These are phyloP conservation scores for Cyclina sinensis DNA, from an alignment of 1,140 invertebrate species.

Conservation along the genomic window DNA sequence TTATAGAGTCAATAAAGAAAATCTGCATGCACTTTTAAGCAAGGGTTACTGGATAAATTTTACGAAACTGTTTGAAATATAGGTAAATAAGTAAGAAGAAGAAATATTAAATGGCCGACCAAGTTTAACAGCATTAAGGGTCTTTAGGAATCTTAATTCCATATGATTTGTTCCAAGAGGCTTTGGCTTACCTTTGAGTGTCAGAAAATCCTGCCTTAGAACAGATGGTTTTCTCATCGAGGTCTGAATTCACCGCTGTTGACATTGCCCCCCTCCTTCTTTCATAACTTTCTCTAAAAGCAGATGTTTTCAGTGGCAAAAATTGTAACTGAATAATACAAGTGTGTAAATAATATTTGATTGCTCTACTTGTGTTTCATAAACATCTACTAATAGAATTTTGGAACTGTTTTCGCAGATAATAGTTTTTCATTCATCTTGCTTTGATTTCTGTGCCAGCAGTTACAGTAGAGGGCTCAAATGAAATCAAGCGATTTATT, in stretches of 20 bases:
- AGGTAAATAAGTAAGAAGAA: no score
- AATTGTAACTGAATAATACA: constrained; percentile 10
- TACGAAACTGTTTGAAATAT: no score
- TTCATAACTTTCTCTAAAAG: constrained; percentile 50
- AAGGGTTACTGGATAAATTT: no score
- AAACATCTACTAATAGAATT: constrained; percentile 33
- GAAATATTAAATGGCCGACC: no score
- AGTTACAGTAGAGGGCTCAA: constrained; percentile 14
- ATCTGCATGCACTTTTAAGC: no score
- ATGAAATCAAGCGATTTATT: constrained; percentile 31
- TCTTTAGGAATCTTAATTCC: no score
- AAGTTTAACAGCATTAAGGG: no score
- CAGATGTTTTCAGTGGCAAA: constrained; percentile 40
- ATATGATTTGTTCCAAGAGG: no score
- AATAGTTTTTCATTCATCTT: not conserved
- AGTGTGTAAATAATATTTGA: constrained; percentile 50
- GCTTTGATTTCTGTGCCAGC: not conserved
- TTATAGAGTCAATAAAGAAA: no score
- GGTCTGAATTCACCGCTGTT: not conserved
- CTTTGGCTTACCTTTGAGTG: no score
- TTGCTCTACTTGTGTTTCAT: constrained; percentile 25
- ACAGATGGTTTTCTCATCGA: constrained; percentile 40
- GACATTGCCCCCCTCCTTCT: constrained; percentile 47
- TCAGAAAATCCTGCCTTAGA: not conserved
- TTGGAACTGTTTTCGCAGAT: constrained; percentile 29